These are phyloP conservation scores for Ellobius talpinus DNA, from an alignment of 2,113 vertebrate genomes.

Conservation along the genomic window DNA sequence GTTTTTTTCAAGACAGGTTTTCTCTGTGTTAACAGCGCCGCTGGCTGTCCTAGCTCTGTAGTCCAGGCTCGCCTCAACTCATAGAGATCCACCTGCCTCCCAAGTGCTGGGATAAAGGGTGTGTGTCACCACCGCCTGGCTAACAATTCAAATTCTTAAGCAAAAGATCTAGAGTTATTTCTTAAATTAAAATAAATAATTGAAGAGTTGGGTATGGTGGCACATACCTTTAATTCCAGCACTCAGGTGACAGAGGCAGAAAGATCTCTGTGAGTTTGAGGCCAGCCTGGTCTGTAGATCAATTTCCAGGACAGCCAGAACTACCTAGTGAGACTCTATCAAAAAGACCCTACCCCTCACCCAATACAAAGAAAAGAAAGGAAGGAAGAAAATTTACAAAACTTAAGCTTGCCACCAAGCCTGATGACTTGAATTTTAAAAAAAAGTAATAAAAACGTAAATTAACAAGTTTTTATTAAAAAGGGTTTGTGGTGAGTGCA, in stretches of 20 bases:
- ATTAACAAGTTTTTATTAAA: background rate
- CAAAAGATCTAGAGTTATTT: constrained; percentile 10
- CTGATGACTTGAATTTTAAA: background rate
- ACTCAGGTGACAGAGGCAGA: background rate
- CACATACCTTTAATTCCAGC: background rate
- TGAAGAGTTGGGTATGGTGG: too few relatives aligned
- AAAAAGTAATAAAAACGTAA: background rate
- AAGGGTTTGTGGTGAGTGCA: too few relatives aligned
- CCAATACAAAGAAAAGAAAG: background rate
- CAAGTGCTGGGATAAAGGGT: background rate
- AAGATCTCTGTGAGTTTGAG: background rate
- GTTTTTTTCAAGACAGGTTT: background rate
- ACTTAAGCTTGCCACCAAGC: background rate
- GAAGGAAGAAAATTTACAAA: background rate
- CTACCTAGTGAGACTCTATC: background rate
- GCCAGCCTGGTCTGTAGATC: background rate
- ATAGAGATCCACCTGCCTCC: background rate
- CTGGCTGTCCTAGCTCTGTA: background rate
- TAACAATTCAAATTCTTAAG: constrained; percentile 20
- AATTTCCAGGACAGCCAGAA: background rate
- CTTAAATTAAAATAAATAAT: background rate
- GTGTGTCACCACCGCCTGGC: background rate
- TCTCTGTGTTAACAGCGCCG: background rate
- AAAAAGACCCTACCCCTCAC: background rate
- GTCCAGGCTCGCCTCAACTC: background rate